phyloP scores from a whole-genome alignment of 2,797 vertebrate species.

The Lacerta viridis region DNA sequence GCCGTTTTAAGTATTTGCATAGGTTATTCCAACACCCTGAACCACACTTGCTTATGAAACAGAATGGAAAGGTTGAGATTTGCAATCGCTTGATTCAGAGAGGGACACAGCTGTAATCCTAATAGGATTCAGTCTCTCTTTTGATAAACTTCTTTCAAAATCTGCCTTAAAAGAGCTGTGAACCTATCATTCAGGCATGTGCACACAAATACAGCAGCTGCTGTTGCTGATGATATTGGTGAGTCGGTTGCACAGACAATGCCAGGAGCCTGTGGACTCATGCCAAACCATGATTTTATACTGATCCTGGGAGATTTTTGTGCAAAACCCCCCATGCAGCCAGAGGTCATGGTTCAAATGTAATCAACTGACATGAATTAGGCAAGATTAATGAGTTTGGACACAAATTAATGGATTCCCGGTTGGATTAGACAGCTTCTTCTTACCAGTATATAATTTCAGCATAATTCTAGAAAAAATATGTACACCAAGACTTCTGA shows the following conservation, averaged over 20 bases:
- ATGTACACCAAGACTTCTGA: constrained; percentile 25
- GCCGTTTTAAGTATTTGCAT: constrained; percentile 34
- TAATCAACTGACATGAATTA: constrained; percentile 75
- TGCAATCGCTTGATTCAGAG: constrained; percentile 53
- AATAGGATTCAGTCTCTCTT: constrained; percentile 57
- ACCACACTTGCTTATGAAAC: constrained; percentile 37
- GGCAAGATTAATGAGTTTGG: constrained; percentile 76
- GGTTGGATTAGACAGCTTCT: constrained; percentile 68
- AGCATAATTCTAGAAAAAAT: constrained; percentile 39
- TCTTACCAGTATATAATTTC: constrained; percentile 70
- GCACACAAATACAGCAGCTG: constrained; percentile 69
- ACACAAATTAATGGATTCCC: constrained; percentile 79
- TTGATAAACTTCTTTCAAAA: constrained; percentile 48
- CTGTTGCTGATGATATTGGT: constrained; percentile 68
- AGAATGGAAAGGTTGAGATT: constrained; percentile 59
- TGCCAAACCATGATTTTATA: constrained; percentile 65
- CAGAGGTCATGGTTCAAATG: constrained; percentile 74
- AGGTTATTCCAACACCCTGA: constrained; percentile 4
- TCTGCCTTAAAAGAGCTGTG: constrained; percentile 63
- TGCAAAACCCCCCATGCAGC: constrained; percentile 59
- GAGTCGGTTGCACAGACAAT: constrained; percentile 59
- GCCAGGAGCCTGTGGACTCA: constrained; percentile 53
- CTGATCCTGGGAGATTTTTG: constrained; percentile 72
- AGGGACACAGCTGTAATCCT: constrained; percentile 69
- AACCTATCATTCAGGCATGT: constrained; percentile 57